Evolutionary conservation across 1,140 invertebrate genomes (phyloP).

Genomic region (Drosophila kohkoa): DNA sequence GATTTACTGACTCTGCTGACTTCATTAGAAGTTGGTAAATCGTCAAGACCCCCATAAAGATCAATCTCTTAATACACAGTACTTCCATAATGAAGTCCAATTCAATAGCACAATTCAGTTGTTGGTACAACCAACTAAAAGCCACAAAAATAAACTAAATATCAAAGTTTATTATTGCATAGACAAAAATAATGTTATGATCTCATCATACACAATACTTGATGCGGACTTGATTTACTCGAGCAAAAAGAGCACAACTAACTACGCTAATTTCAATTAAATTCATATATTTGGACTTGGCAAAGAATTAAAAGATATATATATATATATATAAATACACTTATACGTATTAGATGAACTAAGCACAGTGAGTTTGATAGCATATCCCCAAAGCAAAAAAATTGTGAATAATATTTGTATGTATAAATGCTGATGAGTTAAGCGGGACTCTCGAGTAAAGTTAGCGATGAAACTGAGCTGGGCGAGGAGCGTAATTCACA

Average conservation of each 20-base stretch:
- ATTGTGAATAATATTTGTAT: too few relatives aligned
- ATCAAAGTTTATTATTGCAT: too few relatives aligned
- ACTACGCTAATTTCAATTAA: conserved; percentile 12
- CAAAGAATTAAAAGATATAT: conserved; percentile 28
- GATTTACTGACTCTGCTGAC: conserved; percentile 17
- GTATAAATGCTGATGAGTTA: conserved; percentile 23
- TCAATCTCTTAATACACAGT: neutral
- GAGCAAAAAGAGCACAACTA: neutral
- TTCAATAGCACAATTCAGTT: neutral
- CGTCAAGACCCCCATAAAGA: neutral
- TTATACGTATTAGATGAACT: conserved; percentile 4
- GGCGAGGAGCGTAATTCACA: conserved; percentile 69
- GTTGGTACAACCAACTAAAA: neutral
- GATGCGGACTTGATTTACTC: too few relatives aligned
- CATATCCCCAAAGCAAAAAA: neutral
- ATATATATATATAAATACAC: neutral
- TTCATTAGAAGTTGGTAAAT: neutral
- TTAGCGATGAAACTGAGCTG: conserved; percentile 53
- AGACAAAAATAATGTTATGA: too few relatives aligned
- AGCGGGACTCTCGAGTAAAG: conserved; percentile 54
- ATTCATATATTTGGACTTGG: conserved; percentile 16
- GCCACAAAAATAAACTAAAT: neutral
- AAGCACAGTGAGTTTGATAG: conserved; percentile 21
- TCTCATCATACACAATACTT: too few relatives aligned
- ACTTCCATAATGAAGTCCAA: neutral